Percentiles rank a stretch among this genome's conserved stretches.
These are phyloP conservation scores for Leptonema lineaticorne DNA, from an alignment of 1,140 invertebrate genomes.

Conservation along the genomic window DNA sequence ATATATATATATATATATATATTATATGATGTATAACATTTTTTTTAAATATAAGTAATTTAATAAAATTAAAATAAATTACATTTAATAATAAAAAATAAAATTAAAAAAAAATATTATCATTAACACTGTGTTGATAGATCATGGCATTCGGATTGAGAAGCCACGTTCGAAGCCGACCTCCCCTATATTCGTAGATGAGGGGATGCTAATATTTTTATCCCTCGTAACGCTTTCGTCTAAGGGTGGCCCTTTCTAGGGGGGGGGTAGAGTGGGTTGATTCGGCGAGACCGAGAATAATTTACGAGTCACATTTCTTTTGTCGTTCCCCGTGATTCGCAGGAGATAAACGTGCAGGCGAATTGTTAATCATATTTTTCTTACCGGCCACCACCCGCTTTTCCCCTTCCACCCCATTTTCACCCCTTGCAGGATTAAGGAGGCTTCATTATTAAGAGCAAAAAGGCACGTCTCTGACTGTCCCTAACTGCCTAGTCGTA, in stretches of 20 bases:
- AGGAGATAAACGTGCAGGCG: constrained; percentile 40
- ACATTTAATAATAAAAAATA: too few species aligned
- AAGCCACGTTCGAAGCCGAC: neutral
- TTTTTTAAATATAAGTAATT: too few species aligned
- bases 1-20: too few species aligned
- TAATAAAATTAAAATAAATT: too few species aligned
- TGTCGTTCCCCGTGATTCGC: constrained; percentile 40
- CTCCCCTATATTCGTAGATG: neutral
- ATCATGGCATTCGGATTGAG: neutral
- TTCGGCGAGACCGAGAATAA: constrained; percentile 35
- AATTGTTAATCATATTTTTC: constrained; percentile 42
- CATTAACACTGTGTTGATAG: too few species aligned
- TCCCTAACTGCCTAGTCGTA: constrained; percentile 10
- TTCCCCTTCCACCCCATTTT: neutral
- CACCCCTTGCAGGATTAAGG: constrained; percentile 18
- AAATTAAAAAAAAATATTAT: too few species aligned
- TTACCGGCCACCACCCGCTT: neutral
- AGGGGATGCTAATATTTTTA: constrained; percentile 43
- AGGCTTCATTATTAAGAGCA: constrained; percentile 31
- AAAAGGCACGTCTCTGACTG: constrained; percentile 13
- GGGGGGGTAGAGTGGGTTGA: neutral
- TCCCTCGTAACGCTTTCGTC: constrained; percentile 41
- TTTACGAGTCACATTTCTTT: constrained; percentile 43
- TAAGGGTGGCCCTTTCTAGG: neutral
- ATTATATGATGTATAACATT: too few species aligned